phyloP scores from a whole-genome alignment of 2,797 vertebrate genomes.

The Fundulus diaphanus region DNA sequence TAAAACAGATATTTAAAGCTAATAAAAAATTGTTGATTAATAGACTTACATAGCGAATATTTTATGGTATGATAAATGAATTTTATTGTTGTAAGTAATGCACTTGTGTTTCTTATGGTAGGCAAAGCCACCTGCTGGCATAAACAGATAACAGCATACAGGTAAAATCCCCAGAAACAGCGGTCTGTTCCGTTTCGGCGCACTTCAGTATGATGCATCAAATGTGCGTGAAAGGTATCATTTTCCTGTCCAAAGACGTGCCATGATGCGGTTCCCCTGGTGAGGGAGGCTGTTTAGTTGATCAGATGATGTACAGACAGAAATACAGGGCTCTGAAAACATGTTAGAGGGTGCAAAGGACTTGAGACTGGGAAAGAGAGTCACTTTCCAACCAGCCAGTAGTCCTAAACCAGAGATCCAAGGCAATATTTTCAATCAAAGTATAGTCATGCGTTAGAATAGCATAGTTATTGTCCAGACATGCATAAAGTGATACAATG shows the following conservation, averaged over 20 bases:
- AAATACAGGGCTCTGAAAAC: neutral
- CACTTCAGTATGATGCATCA: neutral
- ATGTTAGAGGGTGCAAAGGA: neutral
- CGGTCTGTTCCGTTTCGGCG: neutral
- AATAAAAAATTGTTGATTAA: too few species aligned
- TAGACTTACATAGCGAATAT: neutral
- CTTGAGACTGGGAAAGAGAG: neutral
- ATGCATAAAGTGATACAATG: neutral
- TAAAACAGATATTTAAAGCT: neutral
- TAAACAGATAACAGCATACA: neutral
- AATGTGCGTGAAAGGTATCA: neutral
- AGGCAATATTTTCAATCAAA: too few species aligned
- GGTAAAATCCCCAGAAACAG: neutral
- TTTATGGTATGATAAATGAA: neutral
- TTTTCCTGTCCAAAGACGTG: neutral
- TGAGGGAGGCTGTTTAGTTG: neutral
- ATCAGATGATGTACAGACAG: neutral
- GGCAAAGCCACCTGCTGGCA: neutral
- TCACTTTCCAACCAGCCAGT: neutral
- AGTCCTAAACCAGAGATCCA: neutral
- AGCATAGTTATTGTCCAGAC: neutral
- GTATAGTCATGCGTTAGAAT: neutral
- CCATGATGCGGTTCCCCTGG: neutral
- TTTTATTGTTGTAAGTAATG: neutral
- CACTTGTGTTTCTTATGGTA: neutral